Percentiles rank a stretch among this genome's conserved stretches.
phyloP scores from a whole-genome alignment of 2,113 vertebrate species.

The Crotophaga sulcirostris region DNA sequence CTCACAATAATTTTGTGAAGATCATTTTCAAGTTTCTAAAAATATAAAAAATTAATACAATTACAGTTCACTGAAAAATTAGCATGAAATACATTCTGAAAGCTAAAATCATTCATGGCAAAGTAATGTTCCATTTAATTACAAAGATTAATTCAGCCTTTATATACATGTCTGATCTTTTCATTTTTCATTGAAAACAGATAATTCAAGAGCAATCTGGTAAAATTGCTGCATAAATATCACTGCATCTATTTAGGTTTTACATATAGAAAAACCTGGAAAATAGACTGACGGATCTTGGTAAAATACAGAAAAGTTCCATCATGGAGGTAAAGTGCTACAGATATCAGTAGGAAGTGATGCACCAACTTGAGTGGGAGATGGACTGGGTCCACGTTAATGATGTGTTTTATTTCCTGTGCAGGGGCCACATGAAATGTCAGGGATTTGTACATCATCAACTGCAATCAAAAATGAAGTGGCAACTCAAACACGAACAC shows the following conservation, averaged over 20 bases:
- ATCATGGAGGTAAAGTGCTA: not conserved
- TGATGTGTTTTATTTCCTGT: not conserved
- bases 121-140: conserved; percentile 78
- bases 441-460: not conserved
- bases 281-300: not conserved
- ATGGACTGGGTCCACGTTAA: not conserved
- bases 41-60: conserved; percentile 67
- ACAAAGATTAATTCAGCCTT: conserved; percentile 78
- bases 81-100: conserved; percentile 73
- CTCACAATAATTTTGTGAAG: conserved; percentile 43
- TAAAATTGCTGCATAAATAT: conserved; percentile 49
- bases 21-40: conserved; percentile 66
- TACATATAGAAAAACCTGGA: not conserved
- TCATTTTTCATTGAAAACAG: conserved; percentile 73
- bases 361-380: not conserved
- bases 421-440: not conserved
- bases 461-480: not conserved
- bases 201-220: conserved; percentile 73
- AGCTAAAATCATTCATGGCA: conserved; percentile 72
- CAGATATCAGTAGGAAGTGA: not conserved
- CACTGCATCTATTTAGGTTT: conserved; percentile 50
- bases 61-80: conserved; percentile 76
- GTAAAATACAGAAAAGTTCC: not conserved
- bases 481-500: not conserved
- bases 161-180: conserved; percentile 63